Evolutionary conservation across 2,797 vertebrate genomes (phyloP).

Genomic region (Alfaro cultratus): DNA sequence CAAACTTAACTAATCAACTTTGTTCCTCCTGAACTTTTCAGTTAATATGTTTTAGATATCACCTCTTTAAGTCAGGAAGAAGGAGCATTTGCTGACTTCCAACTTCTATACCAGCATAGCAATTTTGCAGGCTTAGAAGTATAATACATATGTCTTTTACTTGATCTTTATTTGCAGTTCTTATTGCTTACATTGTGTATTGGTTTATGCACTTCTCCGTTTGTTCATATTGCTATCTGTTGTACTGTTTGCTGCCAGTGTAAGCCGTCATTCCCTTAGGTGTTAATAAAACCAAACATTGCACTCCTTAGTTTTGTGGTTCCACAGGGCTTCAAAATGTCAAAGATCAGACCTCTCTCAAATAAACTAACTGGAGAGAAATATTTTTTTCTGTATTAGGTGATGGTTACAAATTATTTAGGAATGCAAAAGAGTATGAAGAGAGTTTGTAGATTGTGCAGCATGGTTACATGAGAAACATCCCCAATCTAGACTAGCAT

Average conservation of each 20-base stretch:
- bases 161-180: slow-evolving; percentile 3
- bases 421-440: background rate
- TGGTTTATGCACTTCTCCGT: background rate
- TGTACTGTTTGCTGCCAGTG: background rate
- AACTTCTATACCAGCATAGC: slow-evolving; percentile 8
- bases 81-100: slow-evolving; percentile 33
- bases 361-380: background rate
- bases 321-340: slow-evolving; percentile 3
- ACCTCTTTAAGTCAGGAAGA: slow-evolving; percentile 21
- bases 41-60: slow-evolving; percentile 13
- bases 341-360: slow-evolving; percentile 1
- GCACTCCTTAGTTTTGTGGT: background rate
- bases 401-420: slow-evolving; percentile 6
- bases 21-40: slow-evolving; percentile 11
- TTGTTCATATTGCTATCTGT: slow-evolving; percentile 2
- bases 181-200: background rate
- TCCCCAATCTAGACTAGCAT: background rate
- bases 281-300: slow-evolving; percentile 18
- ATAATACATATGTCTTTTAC: slow-evolving; percentile 15
- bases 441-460: too few species aligned
- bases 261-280: slow-evolving; percentile 11
- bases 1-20: slow-evolving; percentile 21
- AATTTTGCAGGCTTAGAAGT: slow-evolving; percentile 22
- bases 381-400: background rate
- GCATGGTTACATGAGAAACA: background rate